Conservation (phyloP, 2,797 vertebrate species). For the Leptatherina wallacei region DNA sequence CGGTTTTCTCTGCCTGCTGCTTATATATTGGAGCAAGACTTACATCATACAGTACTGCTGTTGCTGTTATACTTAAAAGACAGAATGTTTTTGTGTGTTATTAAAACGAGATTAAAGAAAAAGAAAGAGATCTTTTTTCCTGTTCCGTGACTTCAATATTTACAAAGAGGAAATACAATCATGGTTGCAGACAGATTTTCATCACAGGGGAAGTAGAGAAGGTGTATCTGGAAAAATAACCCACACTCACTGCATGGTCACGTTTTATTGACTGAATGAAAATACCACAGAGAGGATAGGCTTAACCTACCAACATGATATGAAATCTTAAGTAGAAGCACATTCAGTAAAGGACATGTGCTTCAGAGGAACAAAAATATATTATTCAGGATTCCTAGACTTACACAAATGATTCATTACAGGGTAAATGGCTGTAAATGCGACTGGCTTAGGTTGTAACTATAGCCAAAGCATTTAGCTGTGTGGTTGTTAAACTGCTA, state of each 20-base stretch:
- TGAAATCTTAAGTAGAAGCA: slow-evolving; percentile 36
- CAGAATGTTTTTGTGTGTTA: background rate
- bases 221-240: slow-evolving; percentile 46
- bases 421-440: slow-evolving; percentile 46
- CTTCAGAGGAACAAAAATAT: slow-evolving; percentile 30
- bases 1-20: slow-evolving; percentile 1
- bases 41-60: background rate
- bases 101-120: no score
- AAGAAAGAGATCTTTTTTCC: background rate
- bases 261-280: slow-evolving; percentile 63
- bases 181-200: slow-evolving; percentile 10
- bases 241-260: slow-evolving; percentile 37
- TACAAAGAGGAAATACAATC: slow-evolving; percentile 9
- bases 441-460: slow-evolving; percentile 55
- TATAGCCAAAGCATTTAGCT: slow-evolving; percentile 58
- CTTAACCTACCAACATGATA: slow-evolving; percentile 31
- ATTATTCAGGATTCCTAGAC: slow-evolving; percentile 33
- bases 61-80: background rate
- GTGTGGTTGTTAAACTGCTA: slow-evolving; percentile 61
- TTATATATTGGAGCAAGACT: background rate
- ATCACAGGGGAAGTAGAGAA: slow-evolving; percentile 42
- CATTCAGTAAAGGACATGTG: slow-evolving; percentile 22
- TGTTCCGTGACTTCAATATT: slow-evolving; percentile 13
- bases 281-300: slow-evolving; percentile 60
- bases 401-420: slow-evolving; percentile 52